Base-by-base conservation (phyloP, 2,888 invertebrate species). In the Drosophila neonasuta region DNA sequence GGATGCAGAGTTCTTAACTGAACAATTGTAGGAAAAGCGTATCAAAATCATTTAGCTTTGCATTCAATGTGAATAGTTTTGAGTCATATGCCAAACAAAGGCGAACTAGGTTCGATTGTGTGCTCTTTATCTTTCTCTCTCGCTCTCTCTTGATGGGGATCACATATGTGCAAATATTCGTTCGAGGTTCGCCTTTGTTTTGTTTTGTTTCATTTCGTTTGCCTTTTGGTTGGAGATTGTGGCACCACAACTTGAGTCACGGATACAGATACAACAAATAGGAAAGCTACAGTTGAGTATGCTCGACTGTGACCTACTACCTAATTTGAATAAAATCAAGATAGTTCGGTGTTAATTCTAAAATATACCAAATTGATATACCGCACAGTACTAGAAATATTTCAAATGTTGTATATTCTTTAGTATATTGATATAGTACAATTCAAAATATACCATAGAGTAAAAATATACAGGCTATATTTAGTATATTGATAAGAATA, bases 11-110 rank as follows among this genome's bases (percentile, higher is more conserved):
- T 17, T 24, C 6, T 24, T 24, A 24, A 24, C 24, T 24, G 6
- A 24, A 6, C 6, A 24, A 24, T 24, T 24, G 24, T 24, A 6
- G 6, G 24, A 24, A 24, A 24, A 24, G 24, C 24, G 24, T 24
- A 24, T 24, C 24, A 24, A 4, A 24, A 24, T 24, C 24, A 24
- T 24, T 24, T 24, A 24, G 24, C 24, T 24, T 24, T 24, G 24
- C 24, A 24, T 24, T 24, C 6, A 24, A 24, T 24, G 24, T 6
- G 24, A 24, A 24, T 39, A n/a, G 10, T 42, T 46, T 56, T 56
- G 56, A 56, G 24, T 56, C 56, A 56, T 56, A 29, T 15, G 20
- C 10, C 56, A 46, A 56, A 36, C 56, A 56, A 46, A 34, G 46
- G 11, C 39, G 36, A 39, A 39, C n/a, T 24, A 5, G 24, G 24